Evolutionary conservation across 2,797 vertebrate genomes (phyloP).

Genomic region (Aeoliscus strigatus): DNA sequence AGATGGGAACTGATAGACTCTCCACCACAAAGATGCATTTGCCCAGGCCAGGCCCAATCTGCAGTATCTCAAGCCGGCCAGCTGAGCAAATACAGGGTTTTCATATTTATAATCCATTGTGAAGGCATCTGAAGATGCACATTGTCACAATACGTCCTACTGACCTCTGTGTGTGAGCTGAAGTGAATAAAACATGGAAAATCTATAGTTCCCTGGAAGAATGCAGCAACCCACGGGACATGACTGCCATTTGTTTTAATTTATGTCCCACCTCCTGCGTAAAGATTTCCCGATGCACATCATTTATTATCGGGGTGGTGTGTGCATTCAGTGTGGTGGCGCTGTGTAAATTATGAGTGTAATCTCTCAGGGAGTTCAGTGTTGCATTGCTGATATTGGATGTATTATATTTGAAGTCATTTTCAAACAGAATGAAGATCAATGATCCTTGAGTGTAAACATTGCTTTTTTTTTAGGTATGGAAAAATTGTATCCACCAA

Average conservation of each 20-base stretch:
- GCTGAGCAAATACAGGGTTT: constrained; percentile 18
- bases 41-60: constrained; percentile 24
- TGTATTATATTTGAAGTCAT: constrained; percentile 3
- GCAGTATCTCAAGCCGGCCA: constrained; percentile 26
- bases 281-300: constrained; percentile 16
- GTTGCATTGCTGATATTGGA: constrained; percentile 6
- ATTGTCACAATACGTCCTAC: no score
- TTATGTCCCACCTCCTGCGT: background rate
- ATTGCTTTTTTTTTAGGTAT: constrained; percentile 73
- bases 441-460: no score
- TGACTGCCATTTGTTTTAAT: constrained; percentile 23
- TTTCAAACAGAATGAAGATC: constrained; percentile 3
- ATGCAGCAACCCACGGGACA: constrained; percentile 11
- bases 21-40: constrained; percentile 41
- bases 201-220: constrained; percentile 26
- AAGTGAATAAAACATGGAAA: constrained; percentile 24
- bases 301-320: constrained; percentile 34
- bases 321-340: constrained; percentile 23
- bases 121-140: constrained; percentile 16
- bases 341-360: constrained; percentile 5
- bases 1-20: constrained; percentile 64
- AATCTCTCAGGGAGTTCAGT: no score
- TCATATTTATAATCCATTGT: constrained; percentile 3
- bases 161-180: constrained; percentile 14
- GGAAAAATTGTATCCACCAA: constrained; percentile 98